phyloP scores from a whole-genome alignment of 2,113 vertebrate genomes.

The Scartelaos histophorus region DNA sequence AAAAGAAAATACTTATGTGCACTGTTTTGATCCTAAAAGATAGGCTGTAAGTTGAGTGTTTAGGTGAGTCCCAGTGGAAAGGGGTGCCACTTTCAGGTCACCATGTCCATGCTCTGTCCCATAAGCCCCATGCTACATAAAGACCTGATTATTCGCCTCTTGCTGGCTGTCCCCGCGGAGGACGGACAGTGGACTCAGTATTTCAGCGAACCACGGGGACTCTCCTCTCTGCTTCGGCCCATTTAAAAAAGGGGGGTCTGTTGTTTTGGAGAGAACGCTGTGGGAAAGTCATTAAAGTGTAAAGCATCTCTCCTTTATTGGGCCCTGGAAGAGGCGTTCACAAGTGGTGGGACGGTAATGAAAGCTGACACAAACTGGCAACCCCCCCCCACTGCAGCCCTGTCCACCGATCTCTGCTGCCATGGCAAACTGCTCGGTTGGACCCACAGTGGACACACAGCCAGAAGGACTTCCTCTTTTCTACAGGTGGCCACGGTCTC shows the following conservation, averaged over 20 bases:
- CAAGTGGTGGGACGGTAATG: conserved; percentile 62
- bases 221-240: conserved; percentile 52
- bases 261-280: conserved; percentile 69
- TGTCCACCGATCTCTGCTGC: conserved; percentile 48
- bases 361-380: conserved; percentile 67
- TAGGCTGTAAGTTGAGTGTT: conserved; percentile 5
- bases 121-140: conserved; percentile 70
- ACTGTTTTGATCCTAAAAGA: not conserved
- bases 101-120: conserved; percentile 68
- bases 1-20: not conserved
- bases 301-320: conserved; percentile 72
- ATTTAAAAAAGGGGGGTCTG: conserved; percentile 59
- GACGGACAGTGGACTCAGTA: conserved; percentile 73
- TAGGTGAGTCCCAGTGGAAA: conserved; percentile 36
- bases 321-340: conserved; percentile 65
- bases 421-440: conserved; percentile 57
- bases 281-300: conserved; percentile 83
- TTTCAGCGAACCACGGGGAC: conserved; percentile 61
- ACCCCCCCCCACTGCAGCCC: conserved; percentile 32
- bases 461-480: conserved; percentile 50
- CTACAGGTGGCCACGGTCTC: conserved; percentile 60
- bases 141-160: conserved; percentile 68
- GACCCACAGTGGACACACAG: conserved; percentile 20
- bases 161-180: conserved; percentile 63
- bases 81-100: conserved; percentile 36